Evolutionary conservation across 1,140 invertebrate species (phyloP).

Genomic region (Drosophila nigromelanica): DNA sequence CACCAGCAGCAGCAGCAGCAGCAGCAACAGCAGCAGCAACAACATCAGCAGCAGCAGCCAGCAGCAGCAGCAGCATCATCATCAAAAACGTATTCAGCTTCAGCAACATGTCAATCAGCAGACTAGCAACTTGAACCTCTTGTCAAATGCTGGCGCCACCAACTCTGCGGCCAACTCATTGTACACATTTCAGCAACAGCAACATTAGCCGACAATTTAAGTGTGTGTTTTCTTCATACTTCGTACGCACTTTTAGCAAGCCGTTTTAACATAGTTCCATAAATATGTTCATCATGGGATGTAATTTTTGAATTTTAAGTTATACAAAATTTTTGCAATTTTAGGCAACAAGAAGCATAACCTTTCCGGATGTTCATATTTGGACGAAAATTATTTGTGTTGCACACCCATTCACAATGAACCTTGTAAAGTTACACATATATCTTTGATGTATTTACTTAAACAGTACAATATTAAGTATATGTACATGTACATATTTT

Average conservation of each 20-base stretch:
- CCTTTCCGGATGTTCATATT: slow-evolving; percentile 33
- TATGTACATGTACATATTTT: slow-evolving; percentile 39
- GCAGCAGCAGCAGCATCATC: slow-evolving; percentile 46
- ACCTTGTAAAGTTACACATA: slow-evolving; percentile 52
- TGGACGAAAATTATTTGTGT: slow-evolving; percentile 41
- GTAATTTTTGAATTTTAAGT: slow-evolving; percentile 61
- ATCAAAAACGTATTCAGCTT: slow-evolving; percentile 48
- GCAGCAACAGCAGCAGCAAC: slow-evolving; percentile 23
- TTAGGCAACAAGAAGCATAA: slow-evolving; percentile 43
- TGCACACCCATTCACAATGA: slow-evolving; percentile 48
- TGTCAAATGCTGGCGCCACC: slow-evolving; percentile 37
- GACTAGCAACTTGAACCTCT: slow-evolving; percentile 46
- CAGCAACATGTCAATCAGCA: slow-evolving; percentile 53
- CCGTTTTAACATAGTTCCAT: slow-evolving; percentile 59
- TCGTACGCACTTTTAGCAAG: slow-evolving; percentile 47
- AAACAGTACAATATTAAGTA: slow-evolving; percentile 62
- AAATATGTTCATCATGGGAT: slow-evolving; percentile 33
- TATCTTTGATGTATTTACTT: slow-evolving; percentile 70
- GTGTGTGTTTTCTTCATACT: slow-evolving; percentile 20
- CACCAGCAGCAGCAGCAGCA: slow-evolving; percentile 51
- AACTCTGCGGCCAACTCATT: slow-evolving; percentile 44
- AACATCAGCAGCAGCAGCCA: slow-evolving; percentile 36
- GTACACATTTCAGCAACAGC: slow-evolving; percentile 64
- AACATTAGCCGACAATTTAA: slow-evolving; percentile 53
- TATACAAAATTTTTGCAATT: slow-evolving; percentile 45